Conservation (phyloP, 2,888 invertebrate genomes). For the Microdon myrmicae region DNA sequence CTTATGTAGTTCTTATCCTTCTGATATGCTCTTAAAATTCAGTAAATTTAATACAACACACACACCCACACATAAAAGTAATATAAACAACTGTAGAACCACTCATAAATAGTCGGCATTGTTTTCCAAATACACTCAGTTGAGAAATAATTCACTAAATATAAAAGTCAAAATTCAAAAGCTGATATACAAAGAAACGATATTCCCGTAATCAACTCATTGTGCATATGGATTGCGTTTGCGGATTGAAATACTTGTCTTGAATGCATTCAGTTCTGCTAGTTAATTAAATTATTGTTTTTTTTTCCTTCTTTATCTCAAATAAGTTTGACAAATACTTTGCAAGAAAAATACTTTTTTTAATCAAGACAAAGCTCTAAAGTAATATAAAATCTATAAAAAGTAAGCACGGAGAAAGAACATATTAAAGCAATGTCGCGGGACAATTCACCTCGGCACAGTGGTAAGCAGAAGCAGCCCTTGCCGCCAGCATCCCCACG, state of each 20-base stretch:
- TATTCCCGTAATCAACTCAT: slow-evolving; percentile 1
- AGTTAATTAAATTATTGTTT: slow-evolving; percentile 23
- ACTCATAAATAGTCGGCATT: too few relatives aligned
- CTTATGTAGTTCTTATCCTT: too few relatives aligned
- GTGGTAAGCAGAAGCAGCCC: slow-evolving; percentile 55
- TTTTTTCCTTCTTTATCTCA: slow-evolving; percentile 1
- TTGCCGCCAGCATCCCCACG: slow-evolving; percentile 15
- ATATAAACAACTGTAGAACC: too few relatives aligned
- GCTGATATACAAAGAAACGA: too few relatives aligned
- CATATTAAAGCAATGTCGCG: slow-evolving; percentile 59
- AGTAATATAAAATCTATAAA: slow-evolving; percentile 6
- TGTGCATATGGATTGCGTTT: slow-evolving; percentile 7
- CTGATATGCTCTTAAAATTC: too few relatives aligned
- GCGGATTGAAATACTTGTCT: slow-evolving; percentile 31
- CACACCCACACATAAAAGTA: too few relatives aligned
- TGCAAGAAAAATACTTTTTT: not conserved
- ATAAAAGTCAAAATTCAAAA: too few relatives aligned
- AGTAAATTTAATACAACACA: too few relatives aligned
- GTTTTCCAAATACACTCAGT: too few relatives aligned
- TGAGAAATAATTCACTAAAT: too few relatives aligned
- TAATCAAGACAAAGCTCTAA: not conserved
- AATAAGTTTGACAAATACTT: too few relatives aligned
- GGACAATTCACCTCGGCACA: slow-evolving; percentile 66
- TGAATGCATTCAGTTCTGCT: slow-evolving; percentile 50
- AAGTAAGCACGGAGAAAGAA: slow-evolving; percentile 21